Conservation (phyloP, 2,113 vertebrate genomes). For the Illadopsis cleaveri region DNA sequence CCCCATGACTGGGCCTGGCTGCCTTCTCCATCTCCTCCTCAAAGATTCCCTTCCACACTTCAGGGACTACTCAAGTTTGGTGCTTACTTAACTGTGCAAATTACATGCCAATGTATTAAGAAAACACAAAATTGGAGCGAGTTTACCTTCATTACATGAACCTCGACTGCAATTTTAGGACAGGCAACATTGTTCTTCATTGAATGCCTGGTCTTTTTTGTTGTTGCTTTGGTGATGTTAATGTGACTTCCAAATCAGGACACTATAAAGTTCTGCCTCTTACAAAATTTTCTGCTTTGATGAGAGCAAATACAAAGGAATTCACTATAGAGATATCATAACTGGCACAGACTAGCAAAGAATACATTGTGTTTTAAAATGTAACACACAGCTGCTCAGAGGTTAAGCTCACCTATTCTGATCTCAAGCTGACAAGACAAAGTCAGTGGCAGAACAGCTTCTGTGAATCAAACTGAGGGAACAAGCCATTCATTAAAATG, state of each 20-base stretch:
- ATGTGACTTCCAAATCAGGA: neutral
- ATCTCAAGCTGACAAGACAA: constrained; percentile 11
- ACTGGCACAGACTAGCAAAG: neutral
- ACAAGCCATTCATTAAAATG: constrained; percentile 33
- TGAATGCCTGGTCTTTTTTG: neutral
- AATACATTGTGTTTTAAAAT: neutral
- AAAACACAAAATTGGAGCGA: neutral
- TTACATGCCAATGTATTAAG: neutral
- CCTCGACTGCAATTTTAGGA: neutral
- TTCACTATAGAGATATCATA: neutral
- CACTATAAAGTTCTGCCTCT: neutral
- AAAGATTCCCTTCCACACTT: neutral
- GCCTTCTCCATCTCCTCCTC: neutral
- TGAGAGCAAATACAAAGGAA: neutral
- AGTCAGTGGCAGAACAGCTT: constrained; percentile 16
- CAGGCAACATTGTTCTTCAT: neutral
- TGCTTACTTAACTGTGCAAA: neutral
- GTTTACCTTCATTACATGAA: neutral
- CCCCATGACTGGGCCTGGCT: neutral
- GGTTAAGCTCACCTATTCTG: constrained; percentile 13
- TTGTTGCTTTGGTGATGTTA: neutral
- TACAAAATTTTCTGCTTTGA: neutral
- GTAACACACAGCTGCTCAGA: neutral
- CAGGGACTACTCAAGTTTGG: neutral
- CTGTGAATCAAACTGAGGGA: neutral